Evolutionary conservation across 2,113 vertebrate species (phyloP), one percentile per base, ranked within the genome.

Genomic region (Gulo gulo): DNA sequence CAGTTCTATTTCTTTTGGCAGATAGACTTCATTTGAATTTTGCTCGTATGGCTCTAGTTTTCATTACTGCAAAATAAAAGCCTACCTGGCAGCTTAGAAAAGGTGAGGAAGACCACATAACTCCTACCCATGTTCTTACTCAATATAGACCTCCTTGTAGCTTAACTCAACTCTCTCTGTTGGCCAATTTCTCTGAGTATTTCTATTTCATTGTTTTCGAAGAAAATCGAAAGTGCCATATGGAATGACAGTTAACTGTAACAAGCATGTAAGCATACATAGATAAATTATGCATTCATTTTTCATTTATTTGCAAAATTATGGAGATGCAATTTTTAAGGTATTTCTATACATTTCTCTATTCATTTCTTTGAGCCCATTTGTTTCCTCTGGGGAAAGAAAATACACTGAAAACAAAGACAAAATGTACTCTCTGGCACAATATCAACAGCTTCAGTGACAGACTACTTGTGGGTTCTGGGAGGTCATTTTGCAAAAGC

Each of bases 1-100:
- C 81, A 90, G 83, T 84, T 86, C 52, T 97, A 8, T 98, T 98
- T 98, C 97, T 89, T 91, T 94, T 96, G 97, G 97, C 92, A 87
- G 9, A 26, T 7, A 47, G 73, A 96, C 80, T 97, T 95, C 36
- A 63, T 95, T 52, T 97, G 74, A 97, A 97, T 95, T 95, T 91
- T 63, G 0, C 50, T 98, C 89, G 16, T 59, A 47, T 96, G 96
- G 93, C 73, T 96, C 74, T 36, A 87, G 52, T 55, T 96, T 65
- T 85, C 87, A 92, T 95, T 96, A 81, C 82, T 97, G 52, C 4
- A 8, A 52, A 84, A 20, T 8, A 39, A 57, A 61, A 93, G 63
- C 3, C 65, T 80, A 93, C 84, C 94, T 92, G 59, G 59, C 52
- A 95, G 65, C 20, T 95, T 47, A 74, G 83, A 57, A 79, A 67